Conservation (phyloP, 2,113 vertebrate species). For the Helogale parvula region DNA sequence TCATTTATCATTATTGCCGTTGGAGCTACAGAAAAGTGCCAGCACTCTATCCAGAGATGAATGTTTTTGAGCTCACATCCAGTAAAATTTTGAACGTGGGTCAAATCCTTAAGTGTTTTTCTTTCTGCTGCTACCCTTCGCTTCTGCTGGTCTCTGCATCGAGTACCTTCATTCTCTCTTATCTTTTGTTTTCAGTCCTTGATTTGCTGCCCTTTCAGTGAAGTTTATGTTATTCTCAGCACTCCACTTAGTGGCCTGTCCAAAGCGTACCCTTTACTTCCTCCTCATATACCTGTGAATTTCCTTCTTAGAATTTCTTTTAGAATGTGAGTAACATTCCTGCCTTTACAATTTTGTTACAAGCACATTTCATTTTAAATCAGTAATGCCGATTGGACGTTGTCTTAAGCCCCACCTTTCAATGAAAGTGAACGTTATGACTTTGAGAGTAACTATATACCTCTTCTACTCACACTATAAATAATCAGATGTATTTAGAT, state of each 20-base stretch:
- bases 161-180: not conserved
- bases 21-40: conserved; percentile 78
- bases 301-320: conserved; percentile 14
- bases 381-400: not conserved
- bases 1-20: conserved; percentile 83
- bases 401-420: not conserved
- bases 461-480: not conserved
- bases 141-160: not conserved
- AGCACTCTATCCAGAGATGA: conserved; percentile 75
- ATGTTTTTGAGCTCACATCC: conserved; percentile 73
- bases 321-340: not conserved
- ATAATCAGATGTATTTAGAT: not conserved
- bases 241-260: not conserved
- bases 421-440: not conserved
- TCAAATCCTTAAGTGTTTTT: conserved; percentile 72
- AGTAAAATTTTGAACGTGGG: conserved; percentile 72
- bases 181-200: not conserved
- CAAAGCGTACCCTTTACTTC: not conserved
- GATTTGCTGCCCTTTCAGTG: not conserved
- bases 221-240: not conserved
- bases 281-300: not conserved
- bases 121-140: conserved; percentile 46
- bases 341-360: not conserved
- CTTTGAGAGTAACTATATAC: not conserved
- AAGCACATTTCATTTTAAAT: not conserved